Conservation (phyloP, 2,797 vertebrate species). For the Cyprinella venusta region DNA sequence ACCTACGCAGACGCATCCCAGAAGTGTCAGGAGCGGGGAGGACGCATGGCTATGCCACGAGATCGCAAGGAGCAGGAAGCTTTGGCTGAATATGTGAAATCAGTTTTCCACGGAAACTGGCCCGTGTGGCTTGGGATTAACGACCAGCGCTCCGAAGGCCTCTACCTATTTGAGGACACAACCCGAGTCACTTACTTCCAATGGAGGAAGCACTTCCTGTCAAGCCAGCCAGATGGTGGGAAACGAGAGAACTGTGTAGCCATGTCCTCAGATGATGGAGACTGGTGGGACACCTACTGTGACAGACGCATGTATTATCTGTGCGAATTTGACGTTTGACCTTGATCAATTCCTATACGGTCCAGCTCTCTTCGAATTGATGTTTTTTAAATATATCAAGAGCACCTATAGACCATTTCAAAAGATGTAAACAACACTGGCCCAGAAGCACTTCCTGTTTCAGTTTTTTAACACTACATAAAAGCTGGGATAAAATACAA, state of each 20-base stretch:
- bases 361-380: slow-evolving; percentile 19
- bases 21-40: slow-evolving; percentile 83
- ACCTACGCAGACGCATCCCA: slow-evolving; percentile 80
- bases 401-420: too few relatives aligned
- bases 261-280: slow-evolving; percentile 88
- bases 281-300: slow-evolving; percentile 95
- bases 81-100: slow-evolving; percentile 80
- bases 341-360: slow-evolving; percentile 40
- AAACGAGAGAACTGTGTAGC: slow-evolving; percentile 89
- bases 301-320: slow-evolving; percentile 87
- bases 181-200: slow-evolving; percentile 87
- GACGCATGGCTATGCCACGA: slow-evolving; percentile 86
- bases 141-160: slow-evolving; percentile 85
- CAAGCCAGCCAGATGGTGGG: slow-evolving; percentile 89
- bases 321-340: slow-evolving; percentile 85
- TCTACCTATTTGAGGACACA: slow-evolving; percentile 88
- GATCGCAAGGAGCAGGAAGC: slow-evolving; percentile 84
- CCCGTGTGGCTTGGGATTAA: slow-evolving; percentile 90
- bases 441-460: too few relatives aligned
- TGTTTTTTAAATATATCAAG: background rate
- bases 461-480: too few relatives aligned
- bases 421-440: too few relatives aligned
- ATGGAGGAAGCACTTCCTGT: slow-evolving; percentile 88
- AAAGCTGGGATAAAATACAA: too few relatives aligned
- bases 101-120: slow-evolving; percentile 87